Conservation (phyloP, 2,888 invertebrate species). For the Ennomos quercinarius region DNA sequence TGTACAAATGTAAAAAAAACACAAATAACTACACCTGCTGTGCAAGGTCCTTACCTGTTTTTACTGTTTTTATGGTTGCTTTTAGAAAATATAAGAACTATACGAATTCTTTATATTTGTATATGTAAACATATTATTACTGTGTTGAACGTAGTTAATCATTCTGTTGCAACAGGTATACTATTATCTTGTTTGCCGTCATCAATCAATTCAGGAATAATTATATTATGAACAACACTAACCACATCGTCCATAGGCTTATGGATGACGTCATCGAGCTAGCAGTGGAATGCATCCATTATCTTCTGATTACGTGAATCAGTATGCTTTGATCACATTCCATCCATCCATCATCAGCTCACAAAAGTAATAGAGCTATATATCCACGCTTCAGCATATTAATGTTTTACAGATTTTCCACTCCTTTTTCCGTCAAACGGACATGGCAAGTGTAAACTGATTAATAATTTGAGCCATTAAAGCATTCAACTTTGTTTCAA, state of each 20-base stretch:
- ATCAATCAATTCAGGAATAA: constrained; percentile 24
- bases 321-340: constrained; percentile 26
- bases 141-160: too few species aligned
- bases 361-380: constrained; percentile 9
- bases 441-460: constrained; percentile 27
- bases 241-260: constrained; percentile 22
- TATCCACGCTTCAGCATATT: neutral
- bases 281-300: constrained; percentile 22
- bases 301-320: constrained; percentile 29
- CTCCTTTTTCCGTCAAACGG: constrained; percentile 15
- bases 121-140: too few species aligned
- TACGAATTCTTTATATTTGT: neutral
- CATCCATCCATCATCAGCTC: constrained; percentile 20
- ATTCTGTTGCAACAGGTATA: neutral
- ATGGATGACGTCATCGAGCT: constrained; percentile 22
- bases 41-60: too few species aligned
- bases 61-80: too few species aligned
- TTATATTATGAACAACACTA: constrained; percentile 21
- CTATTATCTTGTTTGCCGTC: neutral
- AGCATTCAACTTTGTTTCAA: constrained; percentile 36
- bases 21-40: too few species aligned
- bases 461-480: constrained; percentile 31
- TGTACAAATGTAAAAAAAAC: too few species aligned
- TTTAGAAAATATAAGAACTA: too few species aligned
- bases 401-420: constrained; percentile 1